Evolutionary conservation across 2,888 invertebrate genomes (phyloP).

Genomic region (Spisula solida): DNA sequence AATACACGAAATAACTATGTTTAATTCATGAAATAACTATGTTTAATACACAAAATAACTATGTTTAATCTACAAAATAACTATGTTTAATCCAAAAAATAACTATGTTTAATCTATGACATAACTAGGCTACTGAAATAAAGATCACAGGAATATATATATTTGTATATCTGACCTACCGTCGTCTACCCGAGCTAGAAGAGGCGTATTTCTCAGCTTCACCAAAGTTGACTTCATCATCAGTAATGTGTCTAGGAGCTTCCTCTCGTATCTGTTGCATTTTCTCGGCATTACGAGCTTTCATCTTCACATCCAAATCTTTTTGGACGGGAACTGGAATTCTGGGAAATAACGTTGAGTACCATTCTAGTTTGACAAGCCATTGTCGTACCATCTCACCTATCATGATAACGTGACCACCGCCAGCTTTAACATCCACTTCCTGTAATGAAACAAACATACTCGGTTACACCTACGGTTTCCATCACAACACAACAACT

Average conservation of each 20-base stretch:
- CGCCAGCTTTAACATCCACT: constrained; percentile 98
- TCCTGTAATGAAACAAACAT: constrained; percentile 89
- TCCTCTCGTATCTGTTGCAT: constrained; percentile 44
- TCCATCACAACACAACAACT: not conserved
- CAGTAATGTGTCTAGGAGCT: constrained; percentile 76
- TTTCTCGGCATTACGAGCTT: constrained; percentile 54
- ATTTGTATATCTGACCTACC: constrained; percentile 41
- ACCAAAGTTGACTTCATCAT: constrained; percentile 82
- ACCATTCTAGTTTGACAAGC: constrained; percentile 99
- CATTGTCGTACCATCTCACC: constrained; percentile 97
- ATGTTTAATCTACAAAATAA: too few species aligned
- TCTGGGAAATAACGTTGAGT: constrained; percentile 98
- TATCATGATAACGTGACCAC: constrained; percentile 96
- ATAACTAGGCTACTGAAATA: too few species aligned
- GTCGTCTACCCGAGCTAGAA: constrained; percentile 52
- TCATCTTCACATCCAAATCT: constrained; percentile 93
- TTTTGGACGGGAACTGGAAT: constrained; percentile 99
- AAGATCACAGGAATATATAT: too few species aligned
- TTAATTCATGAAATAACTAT: too few species aligned
- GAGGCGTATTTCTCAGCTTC: constrained; percentile 80
- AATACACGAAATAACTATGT: too few species aligned
- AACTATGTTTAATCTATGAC: too few species aligned
- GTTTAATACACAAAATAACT: too few species aligned
- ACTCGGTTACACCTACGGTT: not conserved
- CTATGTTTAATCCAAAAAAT: too few species aligned